These are phyloP conservation scores for Felis chaus DNA, from an alignment of 2,113 vertebrate genomes.

Conservation along the genomic window DNA sequence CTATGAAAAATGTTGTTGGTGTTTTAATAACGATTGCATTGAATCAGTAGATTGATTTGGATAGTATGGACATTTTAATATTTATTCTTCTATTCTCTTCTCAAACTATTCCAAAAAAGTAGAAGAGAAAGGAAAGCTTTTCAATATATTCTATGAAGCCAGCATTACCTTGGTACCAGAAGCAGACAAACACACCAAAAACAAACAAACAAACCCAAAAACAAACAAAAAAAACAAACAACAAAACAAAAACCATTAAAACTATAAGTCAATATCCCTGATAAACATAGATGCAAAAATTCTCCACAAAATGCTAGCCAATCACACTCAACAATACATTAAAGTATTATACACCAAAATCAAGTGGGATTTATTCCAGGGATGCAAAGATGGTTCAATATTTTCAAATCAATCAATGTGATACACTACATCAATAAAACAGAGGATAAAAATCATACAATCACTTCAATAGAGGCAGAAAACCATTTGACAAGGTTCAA, in stretches of 20 bases:
- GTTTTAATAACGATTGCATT: not conserved
- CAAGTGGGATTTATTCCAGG: not conserved
- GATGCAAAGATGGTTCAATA: not conserved
- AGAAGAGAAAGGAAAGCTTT: not conserved
- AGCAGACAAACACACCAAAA: not conserved
- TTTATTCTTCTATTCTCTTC: not conserved
- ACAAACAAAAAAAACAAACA: not conserved
- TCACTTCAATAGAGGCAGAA: not conserved
- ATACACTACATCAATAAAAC: not conserved
- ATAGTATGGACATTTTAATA: not conserved
- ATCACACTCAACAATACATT: not conserved
- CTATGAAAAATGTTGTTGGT: not conserved
- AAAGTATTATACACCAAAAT: not conserved
- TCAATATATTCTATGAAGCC: not conserved
- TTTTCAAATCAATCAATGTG: not conserved
- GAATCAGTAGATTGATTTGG: not conserved
- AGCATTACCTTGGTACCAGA: not conserved
- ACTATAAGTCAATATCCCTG: not conserved
- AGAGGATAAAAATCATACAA: not conserved
- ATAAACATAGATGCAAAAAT: not conserved
- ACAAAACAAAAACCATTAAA: not conserved
- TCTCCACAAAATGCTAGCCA: not conserved
- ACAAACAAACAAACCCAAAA: not conserved
- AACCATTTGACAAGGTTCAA: not conserved
- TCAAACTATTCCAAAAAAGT: not conserved